Evolutionary conservation across 2,888 invertebrate genomes (phyloP).

Genomic region (Ophioninae sp.): DNA sequence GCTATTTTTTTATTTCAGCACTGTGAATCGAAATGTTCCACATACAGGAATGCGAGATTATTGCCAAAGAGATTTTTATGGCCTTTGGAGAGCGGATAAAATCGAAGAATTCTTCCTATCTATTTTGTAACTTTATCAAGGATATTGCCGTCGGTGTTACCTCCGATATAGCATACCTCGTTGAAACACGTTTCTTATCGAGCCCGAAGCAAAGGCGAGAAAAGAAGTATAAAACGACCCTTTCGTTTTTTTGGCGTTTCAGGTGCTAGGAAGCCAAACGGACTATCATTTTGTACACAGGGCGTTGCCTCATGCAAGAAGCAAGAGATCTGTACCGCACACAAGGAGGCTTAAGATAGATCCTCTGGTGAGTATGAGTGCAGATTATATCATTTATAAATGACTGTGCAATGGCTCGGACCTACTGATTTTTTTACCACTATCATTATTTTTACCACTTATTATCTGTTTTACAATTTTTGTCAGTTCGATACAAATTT

Average conservation of each 20-base stretch:
- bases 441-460: no score
- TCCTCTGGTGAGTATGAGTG: constrained; percentile 89
- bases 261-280: constrained; percentile 94
- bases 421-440: no score
- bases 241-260: constrained; percentile 57
- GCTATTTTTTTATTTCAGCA: not conserved
- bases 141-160: constrained; percentile 19
- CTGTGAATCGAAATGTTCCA: not conserved
- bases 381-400: not conserved
- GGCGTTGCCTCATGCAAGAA: constrained; percentile 93
- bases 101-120: not conserved
- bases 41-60: not conserved
- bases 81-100: not conserved
- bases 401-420: not conserved
- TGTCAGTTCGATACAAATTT: no score
- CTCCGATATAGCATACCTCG: not conserved
- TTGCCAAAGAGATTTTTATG: not conserved
- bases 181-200: constrained; percentile 15
- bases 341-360: constrained; percentile 93
- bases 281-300: constrained; percentile 98
- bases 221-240: constrained; percentile 21
- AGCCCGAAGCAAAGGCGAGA: not conserved
- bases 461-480: no score
- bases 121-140: not conserved
- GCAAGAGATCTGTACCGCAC: constrained; percentile 94